phyloP scores from a whole-genome alignment of 2,797 vertebrate species.

The Trematomus bernacchii region DNA sequence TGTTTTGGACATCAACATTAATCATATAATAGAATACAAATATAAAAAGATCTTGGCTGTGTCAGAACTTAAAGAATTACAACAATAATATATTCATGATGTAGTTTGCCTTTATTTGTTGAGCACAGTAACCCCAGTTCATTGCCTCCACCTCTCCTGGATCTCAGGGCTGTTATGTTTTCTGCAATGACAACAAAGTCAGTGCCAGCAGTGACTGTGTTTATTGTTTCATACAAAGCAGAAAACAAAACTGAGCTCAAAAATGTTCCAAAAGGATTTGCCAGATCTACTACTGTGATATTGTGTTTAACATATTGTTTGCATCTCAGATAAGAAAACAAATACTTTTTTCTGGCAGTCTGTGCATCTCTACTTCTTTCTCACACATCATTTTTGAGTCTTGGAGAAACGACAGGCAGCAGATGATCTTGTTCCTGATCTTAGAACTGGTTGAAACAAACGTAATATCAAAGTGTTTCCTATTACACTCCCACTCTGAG shows the following conservation, averaged over 20 bases:
- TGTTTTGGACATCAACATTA: constrained; percentile 22
- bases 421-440: constrained; percentile 35
- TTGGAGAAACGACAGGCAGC: constrained; percentile 19
- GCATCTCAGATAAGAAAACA: constrained; percentile 46
- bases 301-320: constrained; percentile 48
- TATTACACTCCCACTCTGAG: constrained; percentile 40
- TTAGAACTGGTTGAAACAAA: constrained; percentile 29
- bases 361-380: constrained; percentile 9
- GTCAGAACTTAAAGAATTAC: constrained; percentile 13
- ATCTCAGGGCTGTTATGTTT: constrained; percentile 63
- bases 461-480: constrained; percentile 51
- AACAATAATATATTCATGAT: constrained; percentile 19
- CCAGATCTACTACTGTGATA: constrained; percentile 59
- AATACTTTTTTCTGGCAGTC: constrained; percentile 21
- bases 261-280: constrained; percentile 60
- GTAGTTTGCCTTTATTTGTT: constrained; percentile 34
- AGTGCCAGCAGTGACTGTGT: constrained; percentile 70
- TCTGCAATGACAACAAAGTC: constrained; percentile 72
- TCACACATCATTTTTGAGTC: constrained; percentile 16
- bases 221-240: constrained; percentile 75
- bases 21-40: constrained; percentile 28
- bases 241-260: constrained; percentile 76
- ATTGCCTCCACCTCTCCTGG: constrained; percentile 66
- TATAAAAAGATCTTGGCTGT: constrained; percentile 10
- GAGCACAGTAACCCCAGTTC: constrained; percentile 68